Percentiles rank a stretch among this genome's conserved stretches.
Conservation (phyloP, 2,797 vertebrate genomes). For the Sebastes ruberrimus region DNA sequence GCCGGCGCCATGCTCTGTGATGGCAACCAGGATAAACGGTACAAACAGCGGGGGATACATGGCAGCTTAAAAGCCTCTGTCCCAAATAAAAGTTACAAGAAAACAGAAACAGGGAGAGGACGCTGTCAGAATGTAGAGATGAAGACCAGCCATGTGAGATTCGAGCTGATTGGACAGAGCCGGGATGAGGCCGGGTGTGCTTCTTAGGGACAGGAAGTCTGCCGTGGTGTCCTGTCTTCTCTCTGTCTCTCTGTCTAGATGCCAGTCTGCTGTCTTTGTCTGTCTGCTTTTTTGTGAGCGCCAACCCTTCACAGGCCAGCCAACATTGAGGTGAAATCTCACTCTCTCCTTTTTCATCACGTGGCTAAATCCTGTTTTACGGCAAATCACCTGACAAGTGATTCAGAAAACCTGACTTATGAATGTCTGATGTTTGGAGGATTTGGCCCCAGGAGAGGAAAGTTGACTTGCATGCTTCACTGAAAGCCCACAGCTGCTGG, state of each 20-base stretch:
- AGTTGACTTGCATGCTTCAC: constrained; percentile 51
- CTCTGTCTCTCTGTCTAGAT: constrained; percentile 46
- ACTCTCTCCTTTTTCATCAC: constrained; percentile 33
- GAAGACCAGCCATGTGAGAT: constrained; percentile 63
- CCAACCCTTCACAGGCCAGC: constrained; percentile 8
- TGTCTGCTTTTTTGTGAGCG: background rate
- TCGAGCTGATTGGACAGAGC: constrained; percentile 33
- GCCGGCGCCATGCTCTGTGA: constrained; percentile 72
- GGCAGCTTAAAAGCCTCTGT: constrained; percentile 79
- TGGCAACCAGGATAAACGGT: constrained; percentile 77
- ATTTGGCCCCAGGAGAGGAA: constrained; percentile 62
- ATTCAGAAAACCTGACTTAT: constrained; percentile 46
- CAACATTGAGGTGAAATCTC: constrained; percentile 19
- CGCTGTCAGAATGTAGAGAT: constrained; percentile 59
- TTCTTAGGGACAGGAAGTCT: constrained; percentile 55
- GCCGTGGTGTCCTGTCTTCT: constrained; percentile 42
- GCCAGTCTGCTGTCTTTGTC: constrained; percentile 38
- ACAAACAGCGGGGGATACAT: constrained; percentile 59
- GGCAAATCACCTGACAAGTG: constrained; percentile 49
- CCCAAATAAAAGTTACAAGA: constrained; percentile 73
- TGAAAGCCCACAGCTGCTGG: constrained; percentile 61
- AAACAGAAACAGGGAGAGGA: constrained; percentile 42
- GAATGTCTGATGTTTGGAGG: constrained; percentile 47
- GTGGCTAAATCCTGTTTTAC: constrained; percentile 38
- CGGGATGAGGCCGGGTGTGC: constrained; percentile 7